phyloP scores from a whole-genome alignment of 2,888 invertebrate species.

The Balanococcus diminutus region DNA sequence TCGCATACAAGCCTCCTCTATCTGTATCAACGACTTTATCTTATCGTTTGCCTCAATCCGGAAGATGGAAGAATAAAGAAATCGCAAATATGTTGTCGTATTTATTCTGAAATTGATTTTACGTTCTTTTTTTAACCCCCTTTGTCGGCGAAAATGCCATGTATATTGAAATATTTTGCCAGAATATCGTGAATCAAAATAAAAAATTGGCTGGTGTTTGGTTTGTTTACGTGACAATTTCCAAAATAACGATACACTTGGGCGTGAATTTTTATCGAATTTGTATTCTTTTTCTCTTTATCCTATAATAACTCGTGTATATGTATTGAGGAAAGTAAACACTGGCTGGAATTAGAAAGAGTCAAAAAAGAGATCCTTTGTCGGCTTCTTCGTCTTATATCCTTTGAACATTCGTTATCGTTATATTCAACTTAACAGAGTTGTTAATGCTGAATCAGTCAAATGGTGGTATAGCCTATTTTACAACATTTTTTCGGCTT shows the following conservation, averaged over 20 bases:
- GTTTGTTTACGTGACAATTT: constrained; percentile 7
- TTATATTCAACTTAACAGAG: too few species aligned
- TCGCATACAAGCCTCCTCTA: background rate
- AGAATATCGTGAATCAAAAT: background rate
- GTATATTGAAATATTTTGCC: background rate
- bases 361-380: too few species aligned
- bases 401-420: too few species aligned
- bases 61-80: background rate
- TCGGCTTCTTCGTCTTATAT: too few species aligned
- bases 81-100: constrained; percentile 29
- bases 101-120: constrained; percentile 41
- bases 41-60: constrained; percentile 27
- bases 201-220: background rate
- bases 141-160: background rate
- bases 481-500: too few species aligned
- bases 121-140: background rate
- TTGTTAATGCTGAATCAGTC: too few species aligned
- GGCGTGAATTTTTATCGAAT: background rate
- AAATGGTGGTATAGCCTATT: too few species aligned
- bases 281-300: too few species aligned
- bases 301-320: background rate
- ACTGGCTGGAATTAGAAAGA: too few species aligned
- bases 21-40: constrained; percentile 15
- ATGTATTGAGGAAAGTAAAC: too few species aligned
- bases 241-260: background rate